These are phyloP conservation scores for Pollicipes pollicipes DNA, from an alignment of 1,140 invertebrate species.

Conservation along the genomic window DNA sequence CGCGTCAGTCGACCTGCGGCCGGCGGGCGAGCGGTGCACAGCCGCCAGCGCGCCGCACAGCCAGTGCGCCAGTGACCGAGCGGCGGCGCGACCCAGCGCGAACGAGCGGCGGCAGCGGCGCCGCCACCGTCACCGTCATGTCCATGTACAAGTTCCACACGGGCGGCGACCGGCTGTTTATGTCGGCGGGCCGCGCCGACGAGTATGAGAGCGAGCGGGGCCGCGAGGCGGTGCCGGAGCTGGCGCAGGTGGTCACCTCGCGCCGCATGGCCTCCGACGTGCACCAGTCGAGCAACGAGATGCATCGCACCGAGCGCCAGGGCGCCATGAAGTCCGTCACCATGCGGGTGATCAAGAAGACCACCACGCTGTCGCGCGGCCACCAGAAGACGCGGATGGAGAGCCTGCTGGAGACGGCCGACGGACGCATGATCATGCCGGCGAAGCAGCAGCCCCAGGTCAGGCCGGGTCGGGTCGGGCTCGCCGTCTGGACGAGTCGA, in stretches of 20 bases:
- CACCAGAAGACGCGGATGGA: constrained; percentile 37
- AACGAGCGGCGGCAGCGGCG: background rate
- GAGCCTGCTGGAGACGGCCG: background rate
- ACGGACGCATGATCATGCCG: background rate
- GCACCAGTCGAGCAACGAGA: constrained; percentile 43
- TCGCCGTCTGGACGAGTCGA: too few species aligned
- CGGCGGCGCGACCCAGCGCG: background rate
- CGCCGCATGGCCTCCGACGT: constrained; percentile 64
- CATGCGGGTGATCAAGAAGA: constrained; percentile 69
- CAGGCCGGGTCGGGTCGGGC: too few species aligned
- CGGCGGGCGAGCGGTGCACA: background rate
- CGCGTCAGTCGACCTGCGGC: background rate
- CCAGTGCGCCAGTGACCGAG: too few species aligned
- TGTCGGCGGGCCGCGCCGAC: background rate
- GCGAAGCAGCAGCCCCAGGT: background rate
- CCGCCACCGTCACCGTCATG: background rate
- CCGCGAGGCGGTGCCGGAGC: constrained; percentile 23
- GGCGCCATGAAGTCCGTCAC: constrained; percentile 46
- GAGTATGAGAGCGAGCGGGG: background rate
- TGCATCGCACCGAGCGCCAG: constrained; percentile 43
- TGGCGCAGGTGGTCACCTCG: constrained; percentile 59
- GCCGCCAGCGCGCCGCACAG: too few species aligned
- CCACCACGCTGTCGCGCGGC: constrained; percentile 69
- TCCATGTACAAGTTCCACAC: constrained; percentile 4
- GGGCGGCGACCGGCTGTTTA: background rate